phyloP scores from a whole-genome alignment of 2,888 invertebrate species.

The Tipula vernalis region DNA sequence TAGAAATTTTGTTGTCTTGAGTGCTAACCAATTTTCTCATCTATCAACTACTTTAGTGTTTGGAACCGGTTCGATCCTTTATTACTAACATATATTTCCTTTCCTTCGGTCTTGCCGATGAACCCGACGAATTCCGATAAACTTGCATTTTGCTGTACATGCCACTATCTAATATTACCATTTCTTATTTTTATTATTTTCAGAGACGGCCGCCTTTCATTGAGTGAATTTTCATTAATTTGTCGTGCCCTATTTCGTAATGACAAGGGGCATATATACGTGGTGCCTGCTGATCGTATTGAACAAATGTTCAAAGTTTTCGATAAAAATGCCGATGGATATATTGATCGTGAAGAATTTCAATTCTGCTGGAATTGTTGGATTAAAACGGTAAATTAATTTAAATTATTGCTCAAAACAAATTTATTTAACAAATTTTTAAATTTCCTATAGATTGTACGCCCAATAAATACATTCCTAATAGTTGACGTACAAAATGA shows the following conservation, averaged over 20 bases:
- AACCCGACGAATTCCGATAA: no score
- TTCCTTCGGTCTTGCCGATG: no score
- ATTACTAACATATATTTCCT: no score
- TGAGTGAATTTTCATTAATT: conserved; percentile 66
- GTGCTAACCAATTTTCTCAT: no score
- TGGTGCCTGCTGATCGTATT: conserved; percentile 54
- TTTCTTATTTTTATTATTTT: conserved; percentile 17
- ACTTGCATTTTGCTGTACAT: no score
- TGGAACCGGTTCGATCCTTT: no score
- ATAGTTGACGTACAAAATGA: conserved; percentile 97
- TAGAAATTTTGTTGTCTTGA: no score
- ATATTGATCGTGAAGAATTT: conserved; percentile 72
- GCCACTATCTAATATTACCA: no score
- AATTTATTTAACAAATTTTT: not conserved
- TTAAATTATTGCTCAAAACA: not conserved
- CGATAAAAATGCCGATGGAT: conserved; percentile 62
- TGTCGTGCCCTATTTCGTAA: conserved; percentile 79
- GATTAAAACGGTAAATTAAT: conserved; percentile 62
- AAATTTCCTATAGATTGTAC: conserved; percentile 48
- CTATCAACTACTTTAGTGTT: no score
- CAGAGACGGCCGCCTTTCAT: conserved; percentile 65
- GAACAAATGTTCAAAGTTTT: conserved; percentile 69
- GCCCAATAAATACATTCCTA: conserved; percentile 77
- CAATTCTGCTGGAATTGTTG: conserved; percentile 80
- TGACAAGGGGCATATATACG: conserved; percentile 72